These are phyloP conservation scores for Caradrina kadenii DNA, from an alignment of 2,888 invertebrate species.

Conservation along the genomic window DNA sequence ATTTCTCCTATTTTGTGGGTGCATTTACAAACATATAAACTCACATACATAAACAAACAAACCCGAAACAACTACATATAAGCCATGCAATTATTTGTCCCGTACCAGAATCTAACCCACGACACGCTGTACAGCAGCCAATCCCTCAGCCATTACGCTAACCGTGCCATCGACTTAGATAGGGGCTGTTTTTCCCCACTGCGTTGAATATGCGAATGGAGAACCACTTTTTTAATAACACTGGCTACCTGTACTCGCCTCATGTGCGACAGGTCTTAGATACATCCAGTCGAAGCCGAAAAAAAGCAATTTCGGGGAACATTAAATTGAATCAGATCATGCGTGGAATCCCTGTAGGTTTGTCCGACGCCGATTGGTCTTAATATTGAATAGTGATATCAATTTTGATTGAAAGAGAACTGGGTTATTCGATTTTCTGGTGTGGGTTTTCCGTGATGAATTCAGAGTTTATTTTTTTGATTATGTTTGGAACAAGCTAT, in stretches of 20 bases:
- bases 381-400: constrained; percentile 52
- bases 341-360: constrained; percentile 66
- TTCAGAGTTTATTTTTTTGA: background rate
- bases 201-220: background rate
- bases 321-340: constrained; percentile 71
- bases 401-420: constrained; percentile 47
- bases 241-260: background rate
- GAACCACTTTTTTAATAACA: too few species aligned
- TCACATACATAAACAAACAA: too few species aligned
- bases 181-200: background rate
- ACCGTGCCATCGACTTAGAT: too few species aligned
- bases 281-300: constrained; percentile 27
- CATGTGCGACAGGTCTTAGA: background rate
- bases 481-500: background rate
- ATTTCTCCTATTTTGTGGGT: too few species aligned
- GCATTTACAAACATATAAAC: too few species aligned
- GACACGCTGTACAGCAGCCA: too few species aligned
- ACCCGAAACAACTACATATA: too few species aligned
- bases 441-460: constrained; percentile 12
- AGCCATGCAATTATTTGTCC: too few species aligned
- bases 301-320: constrained; percentile 63
- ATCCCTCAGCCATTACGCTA: too few species aligned
- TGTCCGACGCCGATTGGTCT: constrained; percentile 43
- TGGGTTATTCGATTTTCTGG: constrained; percentile 22
- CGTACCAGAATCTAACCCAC: too few species aligned